These are phyloP conservation scores for Blastobasis lacticolella DNA, from an alignment of 2,888 invertebrate genomes.

Conservation along the genomic window DNA sequence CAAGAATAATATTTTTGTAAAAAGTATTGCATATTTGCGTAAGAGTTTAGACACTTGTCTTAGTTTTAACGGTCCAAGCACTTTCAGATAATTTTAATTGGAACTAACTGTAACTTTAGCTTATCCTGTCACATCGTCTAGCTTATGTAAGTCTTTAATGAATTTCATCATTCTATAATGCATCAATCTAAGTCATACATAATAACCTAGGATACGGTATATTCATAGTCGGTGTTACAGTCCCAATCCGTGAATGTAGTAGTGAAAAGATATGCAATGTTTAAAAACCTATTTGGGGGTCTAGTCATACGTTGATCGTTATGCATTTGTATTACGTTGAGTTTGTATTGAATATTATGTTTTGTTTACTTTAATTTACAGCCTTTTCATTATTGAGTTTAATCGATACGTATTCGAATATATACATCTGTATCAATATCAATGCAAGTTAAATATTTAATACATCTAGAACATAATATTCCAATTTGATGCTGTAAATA, in stretches of 20 bases:
- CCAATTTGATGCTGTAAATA: conserved; percentile 46
- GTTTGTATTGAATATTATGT: neutral
- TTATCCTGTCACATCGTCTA: neutral
- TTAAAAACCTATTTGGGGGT: neutral
- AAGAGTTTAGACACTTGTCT: conserved; percentile 28
- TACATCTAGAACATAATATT: conserved; percentile 7
- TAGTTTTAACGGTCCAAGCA: conserved; percentile 1
- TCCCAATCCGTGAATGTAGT: conserved; percentile 59
- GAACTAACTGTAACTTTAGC: neutral
- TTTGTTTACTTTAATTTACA: neutral
- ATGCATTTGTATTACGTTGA: neutral
- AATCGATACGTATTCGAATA: no score
- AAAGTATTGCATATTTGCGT: conserved; percentile 50
- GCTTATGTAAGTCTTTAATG: neutral
- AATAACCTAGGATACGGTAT: neutral
- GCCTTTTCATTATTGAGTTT: neutral
- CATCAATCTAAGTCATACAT: no score
- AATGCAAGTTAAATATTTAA: conserved; percentile 10
- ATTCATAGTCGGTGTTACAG: conserved; percentile 18
- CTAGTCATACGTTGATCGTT: neutral
- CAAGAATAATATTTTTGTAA: conserved; percentile 68
- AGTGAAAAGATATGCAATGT: neutral
- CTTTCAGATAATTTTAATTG: neutral
- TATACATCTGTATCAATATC: neutral
- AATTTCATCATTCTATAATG: no score